Conservation (phyloP, 2,888 invertebrate species). For the Xylota sylvarum region DNA sequence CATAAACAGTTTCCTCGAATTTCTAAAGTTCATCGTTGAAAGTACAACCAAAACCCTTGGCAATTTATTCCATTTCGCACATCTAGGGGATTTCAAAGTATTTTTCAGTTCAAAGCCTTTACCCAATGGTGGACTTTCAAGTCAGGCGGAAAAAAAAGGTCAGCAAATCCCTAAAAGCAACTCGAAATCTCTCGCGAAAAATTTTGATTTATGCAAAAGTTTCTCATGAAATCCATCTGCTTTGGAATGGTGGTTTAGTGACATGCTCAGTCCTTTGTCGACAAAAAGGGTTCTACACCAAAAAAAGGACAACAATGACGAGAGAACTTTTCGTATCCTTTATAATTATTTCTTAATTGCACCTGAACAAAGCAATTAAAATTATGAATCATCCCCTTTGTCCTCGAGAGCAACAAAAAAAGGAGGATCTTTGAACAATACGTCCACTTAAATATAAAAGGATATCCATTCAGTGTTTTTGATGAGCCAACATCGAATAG, state of each 20-base stretch:
- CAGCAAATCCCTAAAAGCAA: conserved; percentile 21
- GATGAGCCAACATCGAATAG: neutral
- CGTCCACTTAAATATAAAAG: neutral
- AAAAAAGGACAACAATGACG: neutral
- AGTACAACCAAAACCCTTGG: neutral
- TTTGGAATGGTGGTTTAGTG: neutral
- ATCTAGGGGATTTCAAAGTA: conserved; percentile 11
- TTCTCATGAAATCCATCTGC: neutral
- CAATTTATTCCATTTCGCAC: conserved; percentile 1
- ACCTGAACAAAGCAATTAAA: conserved; percentile 42
- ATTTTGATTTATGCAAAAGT: conserved; percentile 9
- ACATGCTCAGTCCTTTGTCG: neutral
- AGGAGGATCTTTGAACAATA: neutral
- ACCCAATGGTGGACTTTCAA: neutral
- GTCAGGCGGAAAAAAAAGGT: neutral
- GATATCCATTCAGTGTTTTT: neutral
- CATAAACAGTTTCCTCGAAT: neutral
- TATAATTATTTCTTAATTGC: conserved; percentile 18
- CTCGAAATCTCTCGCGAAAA: conserved; percentile 10
- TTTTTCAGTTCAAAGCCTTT: neutral
- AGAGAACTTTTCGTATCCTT: neutral
- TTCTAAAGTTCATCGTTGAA: neutral
- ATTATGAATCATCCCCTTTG: neutral
- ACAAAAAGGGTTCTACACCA: neutral
- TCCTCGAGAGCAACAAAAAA: too few species aligned